Evolutionary conservation across 2,113 vertebrate genomes (phyloP), one percentile per base, ranked within the genome.

Genomic region (Macquaria ambigua): DNA sequence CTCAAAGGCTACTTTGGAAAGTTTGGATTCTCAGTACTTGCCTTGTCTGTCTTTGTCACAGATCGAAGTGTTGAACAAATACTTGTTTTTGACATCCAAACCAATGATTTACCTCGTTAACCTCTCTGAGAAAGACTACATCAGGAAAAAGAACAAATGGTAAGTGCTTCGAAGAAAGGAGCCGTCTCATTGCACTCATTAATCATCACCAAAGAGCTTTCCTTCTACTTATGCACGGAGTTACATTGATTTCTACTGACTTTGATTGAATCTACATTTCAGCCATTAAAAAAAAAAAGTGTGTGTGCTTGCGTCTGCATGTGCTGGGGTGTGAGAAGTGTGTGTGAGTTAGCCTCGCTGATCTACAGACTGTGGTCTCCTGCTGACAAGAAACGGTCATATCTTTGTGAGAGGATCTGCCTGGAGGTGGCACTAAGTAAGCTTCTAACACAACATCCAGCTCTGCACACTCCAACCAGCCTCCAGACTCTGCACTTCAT

Each of bases 91-190:
- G 92, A 99, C 97, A 81, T 99, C 98, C 91, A 99, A 99, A 96
- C 98, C 98, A 21, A 98, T 99, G 98, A 97, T 98, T 89, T 99
- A 99, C 93, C 96, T 99, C 93, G 95, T 99, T 94, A 99, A 99
- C 95, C 97, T 99, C 88, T 98, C 98, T 14, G 98, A 99, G 90
- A 95, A 94, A 96, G 98, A 98, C 95, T 99, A 98, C 96, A 97
- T 99, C 91, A 97, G 97, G 91, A 98, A 95, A 95, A 99, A 99
- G 96, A 99, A 99, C 94, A 99, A 98, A 95, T 99, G 98, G 98
- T 98, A 84, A 98, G 98, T 91, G 77, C 74, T 74, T 50, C 0
- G 59, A 84, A 71, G 79, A 64, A 72, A 85, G 66, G 59, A 71
- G 75, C 31, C 55, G 50, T 79, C 68, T 88, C 46, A 67, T 64